phyloP scores from a whole-genome alignment of 1,140 invertebrate species.

The Pseudoatta argentina region DNA sequence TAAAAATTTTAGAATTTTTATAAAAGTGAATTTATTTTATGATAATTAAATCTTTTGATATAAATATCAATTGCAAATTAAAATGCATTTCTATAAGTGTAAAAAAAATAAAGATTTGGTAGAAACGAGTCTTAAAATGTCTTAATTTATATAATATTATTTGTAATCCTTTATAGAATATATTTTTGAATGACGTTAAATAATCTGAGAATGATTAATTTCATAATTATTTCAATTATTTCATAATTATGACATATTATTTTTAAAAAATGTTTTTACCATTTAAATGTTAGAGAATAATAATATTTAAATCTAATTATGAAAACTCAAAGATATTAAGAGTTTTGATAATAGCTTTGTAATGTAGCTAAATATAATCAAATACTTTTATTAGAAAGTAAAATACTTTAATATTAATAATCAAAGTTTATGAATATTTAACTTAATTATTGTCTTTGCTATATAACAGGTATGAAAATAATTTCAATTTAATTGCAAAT shows the following conservation, averaged over 20 bases:
- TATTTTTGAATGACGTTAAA: neutral
- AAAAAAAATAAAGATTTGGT: neutral
- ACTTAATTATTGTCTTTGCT: neutral
- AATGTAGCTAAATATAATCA: neutral
- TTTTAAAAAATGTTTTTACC: neutral
- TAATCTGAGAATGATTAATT: neutral
- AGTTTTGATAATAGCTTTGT: neutral
- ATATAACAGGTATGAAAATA: neutral
- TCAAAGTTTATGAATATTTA: neutral
- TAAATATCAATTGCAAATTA: neutral
- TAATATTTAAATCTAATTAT: neutral
- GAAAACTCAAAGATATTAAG: neutral
- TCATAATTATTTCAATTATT: no score
- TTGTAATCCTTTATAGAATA: neutral
- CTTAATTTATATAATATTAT: neutral
- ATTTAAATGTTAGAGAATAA: neutral
- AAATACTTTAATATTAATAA: neutral
- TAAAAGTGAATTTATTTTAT: neutral
- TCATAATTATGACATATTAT: neutral
- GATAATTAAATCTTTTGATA: neutral
- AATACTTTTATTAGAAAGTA: conserved; percentile 1
- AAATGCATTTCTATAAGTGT: neutral
- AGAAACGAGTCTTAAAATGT: neutral
- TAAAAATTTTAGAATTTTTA: neutral
- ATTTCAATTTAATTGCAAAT: conserved; percentile 2